Percentiles rank a stretch among this genome's conserved stretches.
Evolutionary conservation across 2,888 invertebrate species (phyloP).

Genomic region (Punctoribates punctum): DNA sequence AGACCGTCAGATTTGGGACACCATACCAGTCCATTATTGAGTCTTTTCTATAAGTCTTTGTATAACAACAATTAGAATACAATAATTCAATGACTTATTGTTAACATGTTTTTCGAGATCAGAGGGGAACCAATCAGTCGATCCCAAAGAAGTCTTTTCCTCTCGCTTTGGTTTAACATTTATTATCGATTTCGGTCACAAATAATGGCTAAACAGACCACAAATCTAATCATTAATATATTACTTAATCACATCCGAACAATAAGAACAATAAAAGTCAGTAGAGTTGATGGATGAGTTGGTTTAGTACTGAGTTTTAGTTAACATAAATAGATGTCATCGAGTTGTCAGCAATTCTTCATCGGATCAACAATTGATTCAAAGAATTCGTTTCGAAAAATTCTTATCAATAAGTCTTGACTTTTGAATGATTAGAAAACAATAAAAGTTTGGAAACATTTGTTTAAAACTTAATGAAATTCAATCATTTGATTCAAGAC

Average conservation of each 20-base stretch:
- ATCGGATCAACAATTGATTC: conserved; percentile 18
- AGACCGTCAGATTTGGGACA: conserved; percentile 15
- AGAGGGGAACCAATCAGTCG: conserved; percentile 22
- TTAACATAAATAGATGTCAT: conserved; percentile 31
- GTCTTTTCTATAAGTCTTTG: background rate
- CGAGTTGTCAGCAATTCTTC: conserved; percentile 29
- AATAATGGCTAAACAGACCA: background rate
- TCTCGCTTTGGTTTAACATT: background rate
- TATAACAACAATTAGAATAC: conserved; percentile 15
- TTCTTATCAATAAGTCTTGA: conserved; percentile 3
- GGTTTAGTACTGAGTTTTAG: background rate
- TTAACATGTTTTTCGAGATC: conserved; percentile 23
- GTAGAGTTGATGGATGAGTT: conserved; percentile 13
- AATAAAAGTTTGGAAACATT: background rate
- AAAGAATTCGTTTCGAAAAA: background rate
- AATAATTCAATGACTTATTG: conserved; percentile 31
- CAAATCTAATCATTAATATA: conserved; percentile 34
- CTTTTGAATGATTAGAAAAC: conserved; percentile 17
- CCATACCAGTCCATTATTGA: background rate
- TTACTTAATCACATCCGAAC: conserved; percentile 35
- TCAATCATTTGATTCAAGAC: too few relatives aligned
- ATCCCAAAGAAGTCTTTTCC: background rate
- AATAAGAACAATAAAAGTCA: conserved; percentile 32
- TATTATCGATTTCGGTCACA: conserved; percentile 20
- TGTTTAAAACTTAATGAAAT: conserved; percentile 8